Conservation (phyloP, 2,113 vertebrate genomes). For the Rattus norvegicus region GRCr8 NC_086021.1:117718501-117719000, state of each 20-base stretch:
- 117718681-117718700: background rate
- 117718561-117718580: accelerated
- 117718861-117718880: background rate
- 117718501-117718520: background rate
- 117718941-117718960: background rate
- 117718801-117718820: background rate
- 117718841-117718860: background rate
- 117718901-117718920: background rate
- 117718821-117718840: background rate
- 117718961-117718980: background rate
- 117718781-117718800: too few species aligned
- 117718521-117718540: background rate
- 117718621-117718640: background rate
- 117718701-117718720: background rate
- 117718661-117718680: background rate
- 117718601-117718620: background rate
- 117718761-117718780: too few species aligned
- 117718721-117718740: background rate
- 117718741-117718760: background rate
- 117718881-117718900: background rate
- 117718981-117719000: background rate
- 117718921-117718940: background rate
- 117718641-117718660: background rate
- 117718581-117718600: background rate
- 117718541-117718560: background rate